These are phyloP conservation scores for Leptopilina boulardi DNA, from an alignment of 1,140 invertebrate species.

Conservation along the genomic window DNA sequence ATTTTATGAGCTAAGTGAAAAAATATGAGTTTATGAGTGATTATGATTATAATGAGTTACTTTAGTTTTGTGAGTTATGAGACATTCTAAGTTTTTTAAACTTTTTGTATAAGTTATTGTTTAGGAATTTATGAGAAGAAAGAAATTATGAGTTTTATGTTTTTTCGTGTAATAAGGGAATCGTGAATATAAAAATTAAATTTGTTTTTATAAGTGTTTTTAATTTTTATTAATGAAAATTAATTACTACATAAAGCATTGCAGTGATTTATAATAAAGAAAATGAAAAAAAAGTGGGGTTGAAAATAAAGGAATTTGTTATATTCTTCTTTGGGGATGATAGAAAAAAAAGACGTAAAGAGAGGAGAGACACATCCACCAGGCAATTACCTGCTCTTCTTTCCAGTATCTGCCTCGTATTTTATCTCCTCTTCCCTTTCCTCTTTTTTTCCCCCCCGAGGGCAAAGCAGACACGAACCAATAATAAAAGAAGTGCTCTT, in stretches of 20 bases:
- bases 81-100: too few relatives aligned
- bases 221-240: too few relatives aligned
- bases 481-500: slow-evolving; percentile 20
- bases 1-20: too few relatives aligned
- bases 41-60: too few relatives aligned
- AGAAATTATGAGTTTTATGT: too few relatives aligned
- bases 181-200: too few relatives aligned
- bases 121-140: too few relatives aligned
- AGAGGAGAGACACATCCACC: slow-evolving; percentile 12
- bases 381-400: slow-evolving; percentile 28
- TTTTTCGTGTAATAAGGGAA: too few relatives aligned
- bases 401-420: slow-evolving; percentile 17
- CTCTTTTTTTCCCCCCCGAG: background rate
- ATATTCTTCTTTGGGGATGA: background rate
- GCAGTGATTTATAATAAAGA: background rate
- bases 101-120: too few relatives aligned
- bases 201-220: background rate
- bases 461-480: slow-evolving; percentile 19
- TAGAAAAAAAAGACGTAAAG: background rate
- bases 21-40: too few relatives aligned
- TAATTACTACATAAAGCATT: background rate
- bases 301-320: background rate
- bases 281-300: background rate
- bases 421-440: background rate
- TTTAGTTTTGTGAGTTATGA: too few relatives aligned